Evolutionary conservation across 2,113 vertebrate genomes (phyloP), one percentile per base, ranked within the genome.

Genomic region (Dasyurus viverrinus): DNA sequence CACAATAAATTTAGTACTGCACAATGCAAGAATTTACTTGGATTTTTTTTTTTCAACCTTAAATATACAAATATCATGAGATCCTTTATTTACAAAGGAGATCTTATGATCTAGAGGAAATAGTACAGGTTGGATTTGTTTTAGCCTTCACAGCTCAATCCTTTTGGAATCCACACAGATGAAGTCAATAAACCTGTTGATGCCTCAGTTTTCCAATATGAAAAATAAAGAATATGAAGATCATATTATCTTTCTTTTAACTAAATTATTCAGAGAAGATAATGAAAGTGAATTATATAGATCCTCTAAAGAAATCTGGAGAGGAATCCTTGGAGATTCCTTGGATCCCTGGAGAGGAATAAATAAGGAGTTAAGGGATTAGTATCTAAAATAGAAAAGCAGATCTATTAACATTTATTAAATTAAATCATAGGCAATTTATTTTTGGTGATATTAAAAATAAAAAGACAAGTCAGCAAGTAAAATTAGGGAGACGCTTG

Each of bases 371-470:
- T 84, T n/a, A 84, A 84, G 91, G 90, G 92, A 97, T 95, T 89
- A 95, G 42, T 92, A 26, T 57, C 76, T 92, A 55, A 92, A 55
- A 94, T n/a, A 93, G 68, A 54, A 90, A 91, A 93, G 89, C 89
- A 91, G 52, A 94, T 92, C 47, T 96, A 92, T 46, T 95, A 89
- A 90, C 36, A 89, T 89, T 60, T 92, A 95, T 92, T 57, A 95
- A 97, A 94, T 93, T 94, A 94, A 96, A 94, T 94, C n/a, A 95
- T 3, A 95, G 91, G 53, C 60, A 68, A 92, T 76, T 95, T 93
- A 94, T 92, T 95, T 96, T 97, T 54, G 91, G 60, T 93, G 93
- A 90, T 52, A 93, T 90, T 42, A 84, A 68, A 96, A 90, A 94
- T 54, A 93, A n/a, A 68, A 14, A 55, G 68, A 14, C 47, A 91